Conservation (phyloP, 2,113 vertebrate species). For the Lynx canadensis region DNA sequence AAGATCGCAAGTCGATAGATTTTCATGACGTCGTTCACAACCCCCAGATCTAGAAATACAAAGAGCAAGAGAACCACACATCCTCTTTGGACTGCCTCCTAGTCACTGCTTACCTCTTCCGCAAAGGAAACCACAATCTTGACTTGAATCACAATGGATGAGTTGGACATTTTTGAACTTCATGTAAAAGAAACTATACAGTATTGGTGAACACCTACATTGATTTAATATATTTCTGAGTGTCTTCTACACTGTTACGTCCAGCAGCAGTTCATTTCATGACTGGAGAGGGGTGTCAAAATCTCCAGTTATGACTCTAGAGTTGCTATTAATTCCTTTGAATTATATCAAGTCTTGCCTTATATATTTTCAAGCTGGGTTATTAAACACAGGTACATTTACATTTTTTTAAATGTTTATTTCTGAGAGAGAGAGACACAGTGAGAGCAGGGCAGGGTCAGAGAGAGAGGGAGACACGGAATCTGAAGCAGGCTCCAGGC, state of each 20-base stretch:
- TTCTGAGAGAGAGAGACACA: too few relatives aligned
- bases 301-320: neutral
- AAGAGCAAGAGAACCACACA: neutral
- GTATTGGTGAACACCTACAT: neutral
- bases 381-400: neutral
- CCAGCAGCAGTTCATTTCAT: neutral
- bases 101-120: neutral
- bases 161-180: neutral
- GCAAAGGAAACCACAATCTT: neutral
- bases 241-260: too few relatives aligned
- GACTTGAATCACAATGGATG: neutral
- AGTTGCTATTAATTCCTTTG: neutral
- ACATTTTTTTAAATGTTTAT: too few relatives aligned
- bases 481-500: too few relatives aligned
- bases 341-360: neutral
- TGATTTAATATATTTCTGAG: neutral
- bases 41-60: neutral
- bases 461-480: too few relatives aligned
- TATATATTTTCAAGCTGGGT: neutral
- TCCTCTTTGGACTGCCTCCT: neutral
- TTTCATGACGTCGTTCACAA: rapidly evolving
- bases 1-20: neutral
- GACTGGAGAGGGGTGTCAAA: neutral
- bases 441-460: too few relatives aligned
- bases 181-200: neutral